Evolutionary conservation across 2,113 vertebrate genomes (phyloP), one percentile per base, ranked within the genome.

Genomic region (Phaethon lepturus): DNA sequence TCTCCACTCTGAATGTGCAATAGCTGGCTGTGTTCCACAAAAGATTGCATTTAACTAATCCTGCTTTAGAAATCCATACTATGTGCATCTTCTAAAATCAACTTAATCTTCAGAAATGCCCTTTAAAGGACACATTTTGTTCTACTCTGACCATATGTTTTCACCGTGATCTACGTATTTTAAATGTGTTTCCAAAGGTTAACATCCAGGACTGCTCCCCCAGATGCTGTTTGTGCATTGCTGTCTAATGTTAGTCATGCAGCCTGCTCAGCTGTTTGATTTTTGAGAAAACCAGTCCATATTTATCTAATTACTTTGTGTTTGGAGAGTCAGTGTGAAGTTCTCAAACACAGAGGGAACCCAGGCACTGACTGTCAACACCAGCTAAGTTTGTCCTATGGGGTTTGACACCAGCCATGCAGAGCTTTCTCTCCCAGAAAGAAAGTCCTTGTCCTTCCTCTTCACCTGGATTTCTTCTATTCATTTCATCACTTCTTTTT

Each of bases 101-200:
- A 33, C 83, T 63, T 62, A 59, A 74, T 94, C 94, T 86, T 63
- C 96, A 94, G 83, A 75, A 59, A 38, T 84, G 91, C 80, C 89
- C 93, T 97, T 96, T 96, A 91, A 96, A 94, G 80, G 95, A 92
- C 86, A 59, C 28, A 2, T 44, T 74, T 71, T 66, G 20, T 86
- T 94, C 85, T 62, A 7, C 17, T 71, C 88, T 93, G 86, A 8
- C 91, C 95, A 84, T 92, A 73, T 91, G 91, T 92, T 95, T 73
- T 35, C 66, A 10, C 40, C 0, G 1, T 33, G 42, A 88, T 84
- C 45, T 31, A 44, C 9, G 6, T 44, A 7, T 73, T 62, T 68
- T 11, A 17, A 47, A 31, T 0, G 7, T 15, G 35, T 53, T 83
- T 50, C 75, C 82, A 50, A 86, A 95, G 91, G 93, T 69, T 83